These are phyloP conservation scores for Cygnus atratus DNA, from an alignment of 2,113 vertebrate genomes.

Conservation along the genomic window DNA sequence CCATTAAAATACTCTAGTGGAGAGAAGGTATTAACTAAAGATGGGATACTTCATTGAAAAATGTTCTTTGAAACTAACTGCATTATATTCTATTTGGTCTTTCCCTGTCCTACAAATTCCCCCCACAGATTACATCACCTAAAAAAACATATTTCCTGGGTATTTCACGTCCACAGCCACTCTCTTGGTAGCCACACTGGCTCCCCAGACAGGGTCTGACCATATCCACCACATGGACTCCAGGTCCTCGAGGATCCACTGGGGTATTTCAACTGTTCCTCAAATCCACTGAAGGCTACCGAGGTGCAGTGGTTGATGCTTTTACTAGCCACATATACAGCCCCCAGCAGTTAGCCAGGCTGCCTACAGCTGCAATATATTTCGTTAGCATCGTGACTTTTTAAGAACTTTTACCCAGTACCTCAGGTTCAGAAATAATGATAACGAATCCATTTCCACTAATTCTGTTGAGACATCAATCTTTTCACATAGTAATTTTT, in stretches of 20 bases:
- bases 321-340: neutral
- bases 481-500: neutral
- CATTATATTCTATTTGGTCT: neutral
- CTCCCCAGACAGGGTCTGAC: neutral
- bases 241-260: neutral
- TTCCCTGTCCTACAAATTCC: neutral
- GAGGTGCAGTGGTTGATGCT: neutral
- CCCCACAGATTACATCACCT: neutral
- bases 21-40: neutral
- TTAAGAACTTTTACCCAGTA: neutral
- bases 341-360: neutral
- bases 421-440: neutral
- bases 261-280: neutral
- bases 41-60: neutral
- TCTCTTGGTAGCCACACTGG: fast-evolving
- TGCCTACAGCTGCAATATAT: neutral
- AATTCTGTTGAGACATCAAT: neutral
- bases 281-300: neutral
- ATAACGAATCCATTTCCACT: neutral
- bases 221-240: fast-evolving
- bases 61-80: neutral
- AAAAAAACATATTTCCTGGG: neutral
- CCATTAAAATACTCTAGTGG: neutral
- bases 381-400: neutral
- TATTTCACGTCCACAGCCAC: neutral